Conservation (phyloP, 2,888 invertebrate species). For the Sepiola atlantica region DNA sequence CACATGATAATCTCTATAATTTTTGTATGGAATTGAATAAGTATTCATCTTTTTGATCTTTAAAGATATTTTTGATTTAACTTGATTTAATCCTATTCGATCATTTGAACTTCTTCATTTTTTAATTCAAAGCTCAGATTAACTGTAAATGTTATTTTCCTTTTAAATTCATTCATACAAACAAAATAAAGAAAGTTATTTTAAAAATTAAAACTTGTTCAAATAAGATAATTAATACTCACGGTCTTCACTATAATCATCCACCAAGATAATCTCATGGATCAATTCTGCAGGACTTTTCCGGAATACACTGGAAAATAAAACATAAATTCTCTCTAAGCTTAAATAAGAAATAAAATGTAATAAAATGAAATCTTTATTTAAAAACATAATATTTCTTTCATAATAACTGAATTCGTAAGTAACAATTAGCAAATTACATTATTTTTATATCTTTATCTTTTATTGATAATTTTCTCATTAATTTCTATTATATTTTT, state of each 20-base stretch:
- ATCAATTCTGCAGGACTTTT: constrained; percentile 94
- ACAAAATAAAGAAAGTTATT: background rate
- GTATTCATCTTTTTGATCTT: too few relatives aligned
- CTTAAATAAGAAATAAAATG: too few relatives aligned
- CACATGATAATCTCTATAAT: too few relatives aligned
- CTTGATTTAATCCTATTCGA: too few relatives aligned
- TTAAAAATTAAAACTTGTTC: background rate
- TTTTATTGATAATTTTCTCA: background rate
- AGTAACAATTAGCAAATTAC: too few relatives aligned
- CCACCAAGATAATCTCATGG: constrained; percentile 96
- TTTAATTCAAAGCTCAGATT: too few relatives aligned
- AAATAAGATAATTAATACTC: constrained; percentile 77
- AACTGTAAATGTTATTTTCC: too few relatives aligned
- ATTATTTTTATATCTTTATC: background rate
- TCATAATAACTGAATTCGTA: background rate
- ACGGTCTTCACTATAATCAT: constrained; percentile 98
- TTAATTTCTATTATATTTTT: background rate
- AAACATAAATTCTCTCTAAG: background rate
- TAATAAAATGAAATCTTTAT: background rate
- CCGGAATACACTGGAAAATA: constrained; percentile 87
- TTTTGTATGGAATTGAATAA: too few relatives aligned
- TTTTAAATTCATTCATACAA: background rate
- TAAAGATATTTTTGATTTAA: too few relatives aligned
- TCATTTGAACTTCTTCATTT: too few relatives aligned
- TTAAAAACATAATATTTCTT: background rate